Conservation (phyloP, 2,113 vertebrate species). For the Ammodytes marinus region DNA sequence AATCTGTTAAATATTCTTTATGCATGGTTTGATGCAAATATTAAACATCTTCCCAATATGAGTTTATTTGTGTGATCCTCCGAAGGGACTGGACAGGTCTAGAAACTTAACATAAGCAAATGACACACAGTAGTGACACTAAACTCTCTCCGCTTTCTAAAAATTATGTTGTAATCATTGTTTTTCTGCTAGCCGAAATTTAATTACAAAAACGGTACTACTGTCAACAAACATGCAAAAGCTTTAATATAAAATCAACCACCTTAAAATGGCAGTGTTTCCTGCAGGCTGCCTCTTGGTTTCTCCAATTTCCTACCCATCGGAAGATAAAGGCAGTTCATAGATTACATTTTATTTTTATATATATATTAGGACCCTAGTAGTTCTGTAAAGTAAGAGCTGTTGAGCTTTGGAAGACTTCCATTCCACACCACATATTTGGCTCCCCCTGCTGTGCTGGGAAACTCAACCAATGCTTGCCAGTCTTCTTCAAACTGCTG, state of each 20-base stretch:
- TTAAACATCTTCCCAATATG: background rate
- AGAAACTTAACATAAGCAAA: constrained; percentile 48
- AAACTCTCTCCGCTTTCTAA: constrained; percentile 34
- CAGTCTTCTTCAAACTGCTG: constrained; percentile 33
- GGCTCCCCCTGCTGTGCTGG: constrained; percentile 62
- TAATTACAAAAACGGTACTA: constrained; percentile 60
- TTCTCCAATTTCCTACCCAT: constrained; percentile 23
- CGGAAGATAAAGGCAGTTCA: constrained; percentile 32
- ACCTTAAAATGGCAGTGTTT: constrained; percentile 32
- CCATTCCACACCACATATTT: constrained; percentile 59
- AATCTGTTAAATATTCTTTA: background rate
- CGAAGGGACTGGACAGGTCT: constrained; percentile 35
- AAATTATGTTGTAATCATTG: constrained; percentile 71
- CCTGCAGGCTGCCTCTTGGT: constrained; percentile 4
- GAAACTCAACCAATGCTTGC: constrained; percentile 16
- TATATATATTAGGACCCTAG: constrained; percentile 41
- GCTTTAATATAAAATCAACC: constrained; percentile 21
- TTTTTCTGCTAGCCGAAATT: constrained; percentile 58
- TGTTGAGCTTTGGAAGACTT: constrained; percentile 20
- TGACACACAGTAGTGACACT: constrained; percentile 19
- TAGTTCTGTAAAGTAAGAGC: constrained; percentile 9
- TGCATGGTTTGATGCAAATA: constrained; percentile 16
- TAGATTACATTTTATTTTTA: constrained; percentile 41
- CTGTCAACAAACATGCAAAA: constrained; percentile 65
- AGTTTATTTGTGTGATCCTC: constrained; percentile 37